Conservation (phyloP, 2,113 vertebrate species). For the Xyrauchen texanus region DNA sequence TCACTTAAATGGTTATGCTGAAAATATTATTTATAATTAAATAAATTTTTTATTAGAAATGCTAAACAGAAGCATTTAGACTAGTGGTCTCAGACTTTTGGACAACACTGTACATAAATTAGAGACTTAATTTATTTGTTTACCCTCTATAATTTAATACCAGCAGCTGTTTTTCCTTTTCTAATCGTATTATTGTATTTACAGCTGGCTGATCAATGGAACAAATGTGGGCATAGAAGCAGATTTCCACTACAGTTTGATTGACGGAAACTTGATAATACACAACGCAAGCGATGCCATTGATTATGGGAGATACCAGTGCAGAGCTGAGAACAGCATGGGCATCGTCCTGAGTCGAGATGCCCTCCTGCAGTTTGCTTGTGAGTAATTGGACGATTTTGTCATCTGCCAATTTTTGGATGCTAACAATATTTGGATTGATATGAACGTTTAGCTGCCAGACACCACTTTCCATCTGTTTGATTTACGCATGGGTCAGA, state of each 20-base stretch:
- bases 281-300: conserved; percentile 81
- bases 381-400: conserved; percentile 78
- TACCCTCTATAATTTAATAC: too few species aligned
- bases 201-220: conserved; percentile 91
- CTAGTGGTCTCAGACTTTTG: too few species aligned
- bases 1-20: too few species aligned
- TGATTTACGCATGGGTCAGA: too few species aligned
- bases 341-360: conserved; percentile 89
- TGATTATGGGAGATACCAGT: conserved; percentile 90
- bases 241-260: conserved; percentile 85
- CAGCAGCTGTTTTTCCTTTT: conserved; percentile 1
- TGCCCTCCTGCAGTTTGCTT: conserved; percentile 89
- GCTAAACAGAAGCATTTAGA: too few species aligned
- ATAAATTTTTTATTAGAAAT: too few species aligned
- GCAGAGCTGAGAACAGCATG: conserved; percentile 82
- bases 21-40: too few species aligned
- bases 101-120: too few species aligned
- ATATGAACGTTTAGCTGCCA: neutral
- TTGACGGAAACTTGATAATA: conserved; percentile 89
- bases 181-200: conserved; percentile 44
- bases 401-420: neutral
- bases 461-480: neutral
- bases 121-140: too few species aligned
- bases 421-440: neutral
- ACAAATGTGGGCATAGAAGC: conserved; percentile 80